phyloP scores from a whole-genome alignment of 1,140 invertebrate genomes.

The Cyclina sinensis region DNA sequence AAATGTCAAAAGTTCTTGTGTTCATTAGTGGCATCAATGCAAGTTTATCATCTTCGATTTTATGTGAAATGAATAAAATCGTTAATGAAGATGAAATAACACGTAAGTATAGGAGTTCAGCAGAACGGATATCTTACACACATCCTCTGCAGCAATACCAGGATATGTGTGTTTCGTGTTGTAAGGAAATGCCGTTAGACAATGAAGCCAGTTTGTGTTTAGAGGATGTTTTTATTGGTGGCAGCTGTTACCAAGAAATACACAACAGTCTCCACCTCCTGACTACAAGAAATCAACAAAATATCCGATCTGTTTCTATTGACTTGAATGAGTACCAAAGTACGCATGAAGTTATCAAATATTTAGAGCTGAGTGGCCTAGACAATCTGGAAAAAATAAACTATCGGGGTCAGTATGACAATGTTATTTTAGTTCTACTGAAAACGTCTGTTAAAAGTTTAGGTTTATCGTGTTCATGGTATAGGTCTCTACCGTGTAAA shows the following conservation, averaged over 20 bases:
- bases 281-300: neutral
- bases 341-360: neutral
- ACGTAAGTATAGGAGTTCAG: neutral
- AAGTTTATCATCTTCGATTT: neutral
- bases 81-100: neutral
- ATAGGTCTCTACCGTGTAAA: neutral
- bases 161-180: slow-evolving; percentile 9
- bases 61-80: neutral
- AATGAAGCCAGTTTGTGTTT: neutral
- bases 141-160: neutral
- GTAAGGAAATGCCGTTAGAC: neutral
- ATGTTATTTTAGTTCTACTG: neutral
- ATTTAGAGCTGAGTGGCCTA: neutral
- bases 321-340: neutral
- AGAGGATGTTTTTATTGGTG: neutral
- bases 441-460: neutral
- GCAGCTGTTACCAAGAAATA: neutral
- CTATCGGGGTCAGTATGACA: neutral
- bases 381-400: neutral
- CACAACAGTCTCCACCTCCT: neutral
- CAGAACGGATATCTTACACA: too few species aligned
- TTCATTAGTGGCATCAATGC: neutral
- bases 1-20: neutral
- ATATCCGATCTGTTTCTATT: neutral
- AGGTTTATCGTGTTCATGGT: neutral